These are phyloP conservation scores for Noctilio leporinus DNA, from an alignment of 2,113 vertebrate genomes.

Conservation along the genomic window DNA sequence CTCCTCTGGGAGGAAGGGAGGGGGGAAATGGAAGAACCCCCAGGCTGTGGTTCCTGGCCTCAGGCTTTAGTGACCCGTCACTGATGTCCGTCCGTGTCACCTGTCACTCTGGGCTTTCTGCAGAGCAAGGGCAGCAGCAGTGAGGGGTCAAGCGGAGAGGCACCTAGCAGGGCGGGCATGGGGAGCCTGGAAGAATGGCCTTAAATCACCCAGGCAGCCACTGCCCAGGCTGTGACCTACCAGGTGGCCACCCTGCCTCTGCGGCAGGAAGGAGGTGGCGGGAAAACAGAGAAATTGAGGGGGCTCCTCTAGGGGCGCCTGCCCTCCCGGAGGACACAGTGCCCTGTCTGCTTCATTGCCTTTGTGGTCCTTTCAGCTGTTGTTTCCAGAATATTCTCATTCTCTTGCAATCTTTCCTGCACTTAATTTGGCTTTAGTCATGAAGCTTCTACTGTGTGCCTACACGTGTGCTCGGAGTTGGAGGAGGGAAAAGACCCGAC, in stretches of 20 bases:
- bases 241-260: neutral
- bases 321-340: neutral
- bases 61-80: fast-evolving
- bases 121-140: fast-evolving
- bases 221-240: neutral
- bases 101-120: neutral
- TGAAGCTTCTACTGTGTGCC: neutral
- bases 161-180: neutral
- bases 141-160: neutral
- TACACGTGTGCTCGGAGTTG: neutral
- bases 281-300: no score
- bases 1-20: neutral
- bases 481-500: neutral
- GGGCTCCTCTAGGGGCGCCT: fast-evolving
- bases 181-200: neutral
- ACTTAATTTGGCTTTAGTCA: neutral
- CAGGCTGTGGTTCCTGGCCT: neutral
- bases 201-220: neutral
- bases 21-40: neutral
- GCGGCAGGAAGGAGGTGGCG: neutral
- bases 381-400: no score
- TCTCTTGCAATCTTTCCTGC: no score
- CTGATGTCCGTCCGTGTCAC: neutral
- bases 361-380: neutral
- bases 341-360: fast-evolving